Percentiles rank a stretch among this genome's conserved stretches.
These are phyloP conservation scores for Didymodactylos carnosus DNA, from an alignment of 2,888 invertebrate genomes.

Conservation along the genomic window DNA sequence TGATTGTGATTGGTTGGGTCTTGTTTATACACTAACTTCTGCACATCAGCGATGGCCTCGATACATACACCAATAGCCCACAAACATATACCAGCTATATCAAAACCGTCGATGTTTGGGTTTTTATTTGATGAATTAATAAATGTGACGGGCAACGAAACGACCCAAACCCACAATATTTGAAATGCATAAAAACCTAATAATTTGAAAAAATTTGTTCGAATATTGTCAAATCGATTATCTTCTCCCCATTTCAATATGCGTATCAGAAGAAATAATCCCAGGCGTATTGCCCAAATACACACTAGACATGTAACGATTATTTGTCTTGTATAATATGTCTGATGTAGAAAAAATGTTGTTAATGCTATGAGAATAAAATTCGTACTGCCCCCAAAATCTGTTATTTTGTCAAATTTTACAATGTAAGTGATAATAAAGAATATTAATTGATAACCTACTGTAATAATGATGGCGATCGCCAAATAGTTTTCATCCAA, in stretches of 20 bases:
- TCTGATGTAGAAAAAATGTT: slow-evolving; percentile 59
- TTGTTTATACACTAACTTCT: slow-evolving; percentile 53
- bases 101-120: slow-evolving; percentile 57
- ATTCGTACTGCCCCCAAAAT: slow-evolving; percentile 77
- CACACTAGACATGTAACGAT: slow-evolving; percentile 71
- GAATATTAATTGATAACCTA: not conserved
- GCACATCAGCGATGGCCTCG: slow-evolving; percentile 73
- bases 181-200: slow-evolving; percentile 75
- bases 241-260: slow-evolving; percentile 67
- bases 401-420: slow-evolving; percentile 70
- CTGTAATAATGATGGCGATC: not conserved
- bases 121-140: slow-evolving; percentile 35
- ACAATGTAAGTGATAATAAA: not conserved
- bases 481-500: not conserved
- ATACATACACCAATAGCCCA: slow-evolving; percentile 64
- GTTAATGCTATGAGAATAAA: slow-evolving; percentile 68
- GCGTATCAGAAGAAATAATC: slow-evolving; percentile 67
- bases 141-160: slow-evolving; percentile 72
- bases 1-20: slow-evolving; percentile 5
- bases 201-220: slow-evolving; percentile 62
- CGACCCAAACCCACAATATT: slow-evolving; percentile 63
- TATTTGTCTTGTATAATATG: slow-evolving; percentile 66
- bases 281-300: slow-evolving; percentile 64
- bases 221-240: slow-evolving; percentile 68
- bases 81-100: slow-evolving; percentile 62